Conservation (phyloP, 2,797 vertebrate species). For the Poecilia velifera region DNA sequence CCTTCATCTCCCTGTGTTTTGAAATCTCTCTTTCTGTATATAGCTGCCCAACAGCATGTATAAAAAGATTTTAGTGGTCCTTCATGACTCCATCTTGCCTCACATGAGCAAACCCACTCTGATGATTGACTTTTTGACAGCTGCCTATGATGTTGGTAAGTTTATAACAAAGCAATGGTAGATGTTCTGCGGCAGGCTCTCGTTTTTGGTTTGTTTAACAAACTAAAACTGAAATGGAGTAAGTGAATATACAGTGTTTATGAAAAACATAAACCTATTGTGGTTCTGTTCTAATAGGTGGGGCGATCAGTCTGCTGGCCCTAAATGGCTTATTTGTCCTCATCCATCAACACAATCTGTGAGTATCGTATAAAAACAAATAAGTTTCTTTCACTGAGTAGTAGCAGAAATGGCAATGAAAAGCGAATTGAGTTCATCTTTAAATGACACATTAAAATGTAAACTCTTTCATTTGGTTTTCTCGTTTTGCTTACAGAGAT, state of each 20-base stretch:
- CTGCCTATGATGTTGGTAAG: conserved; percentile 92
- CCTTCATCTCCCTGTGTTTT: background rate
- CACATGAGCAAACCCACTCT: conserved; percentile 92
- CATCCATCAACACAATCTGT: conserved; percentile 97
- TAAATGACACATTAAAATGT: background rate
- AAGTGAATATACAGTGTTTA: background rate
- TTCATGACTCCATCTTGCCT: conserved; percentile 92
- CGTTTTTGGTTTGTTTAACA: background rate
- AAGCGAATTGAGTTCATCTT: background rate
- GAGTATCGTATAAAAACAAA: conserved; percentile 71
- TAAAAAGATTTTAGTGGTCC: conserved; percentile 91
- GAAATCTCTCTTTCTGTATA: conserved; percentile 5
- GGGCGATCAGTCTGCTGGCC: conserved; percentile 93
- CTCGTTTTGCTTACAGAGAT: conserved; percentile 78
- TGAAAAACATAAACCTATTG: background rate
- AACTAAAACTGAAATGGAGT: background rate
- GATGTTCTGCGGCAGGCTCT: background rate
- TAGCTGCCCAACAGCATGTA: conserved; percentile 90
- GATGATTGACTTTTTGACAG: conserved; percentile 94
- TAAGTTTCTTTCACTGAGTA: background rate
- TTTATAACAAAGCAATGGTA: conserved; percentile 6
- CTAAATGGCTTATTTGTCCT: conserved; percentile 95
- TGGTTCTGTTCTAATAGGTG: conserved; percentile 80
- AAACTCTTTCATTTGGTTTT: background rate
- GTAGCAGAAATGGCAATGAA: background rate